A percentile compares a stretch with the other conserved stretches of the same genome.
Conservation (phyloP, 2,888 invertebrate genomes). For the Phaonia tiefii region DNA sequence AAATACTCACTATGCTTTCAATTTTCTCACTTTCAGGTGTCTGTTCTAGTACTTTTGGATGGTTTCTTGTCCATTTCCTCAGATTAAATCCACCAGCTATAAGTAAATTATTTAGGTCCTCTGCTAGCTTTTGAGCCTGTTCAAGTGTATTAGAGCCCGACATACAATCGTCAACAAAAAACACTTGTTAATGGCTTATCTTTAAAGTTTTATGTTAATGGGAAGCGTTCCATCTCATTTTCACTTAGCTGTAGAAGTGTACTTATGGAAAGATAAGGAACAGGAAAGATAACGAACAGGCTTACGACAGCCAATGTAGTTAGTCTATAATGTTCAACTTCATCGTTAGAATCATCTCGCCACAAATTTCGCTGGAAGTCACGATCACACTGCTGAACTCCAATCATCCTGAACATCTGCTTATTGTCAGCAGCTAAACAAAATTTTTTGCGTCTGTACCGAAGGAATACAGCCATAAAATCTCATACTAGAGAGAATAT, state of each 20-base stretch:
- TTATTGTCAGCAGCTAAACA: slow-evolving; percentile 45
- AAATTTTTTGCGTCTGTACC: slow-evolving; percentile 35
- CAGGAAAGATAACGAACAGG: slow-evolving; percentile 12
- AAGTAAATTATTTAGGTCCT: slow-evolving; percentile 25
- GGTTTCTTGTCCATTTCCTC: slow-evolving; percentile 41
- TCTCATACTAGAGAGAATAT: no score
- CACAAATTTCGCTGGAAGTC: slow-evolving; percentile 36
- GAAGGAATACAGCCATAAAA: slow-evolving; percentile 11
- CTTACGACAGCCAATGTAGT: slow-evolving; percentile 37
- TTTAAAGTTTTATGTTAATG: no score
- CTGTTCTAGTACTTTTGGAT: background rate
- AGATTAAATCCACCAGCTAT: slow-evolving; percentile 35
- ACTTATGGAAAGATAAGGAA: background rate
- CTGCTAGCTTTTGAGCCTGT: slow-evolving; percentile 21
- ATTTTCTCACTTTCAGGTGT: slow-evolving; percentile 35
- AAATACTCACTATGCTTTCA: slow-evolving; percentile 24
- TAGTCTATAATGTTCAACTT: slow-evolving; percentile 22
- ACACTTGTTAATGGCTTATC: slow-evolving; percentile 13
- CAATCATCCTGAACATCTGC: slow-evolving; percentile 56
- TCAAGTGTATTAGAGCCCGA: slow-evolving; percentile 36
- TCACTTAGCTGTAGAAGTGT: slow-evolving; percentile 36
- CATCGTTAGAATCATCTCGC: slow-evolving; percentile 6
- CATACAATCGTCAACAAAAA: slow-evolving; percentile 51
- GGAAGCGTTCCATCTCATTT: background rate
- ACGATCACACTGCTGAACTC: slow-evolving; percentile 28